Base-by-base conservation (phyloP, 2,888 invertebrate genomes). In the Trichopoda pennipes region DNA sequence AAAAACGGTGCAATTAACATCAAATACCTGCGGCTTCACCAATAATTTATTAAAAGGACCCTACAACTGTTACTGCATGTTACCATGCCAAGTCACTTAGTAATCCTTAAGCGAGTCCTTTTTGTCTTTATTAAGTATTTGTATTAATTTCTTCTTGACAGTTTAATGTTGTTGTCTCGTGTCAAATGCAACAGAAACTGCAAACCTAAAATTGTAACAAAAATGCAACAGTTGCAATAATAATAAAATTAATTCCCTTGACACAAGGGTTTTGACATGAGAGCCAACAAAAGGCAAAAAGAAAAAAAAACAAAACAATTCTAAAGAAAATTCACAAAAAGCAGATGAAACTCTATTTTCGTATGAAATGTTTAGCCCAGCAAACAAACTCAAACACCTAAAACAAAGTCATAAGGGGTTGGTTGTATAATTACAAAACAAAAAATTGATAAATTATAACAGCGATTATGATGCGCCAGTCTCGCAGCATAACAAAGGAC, bases 171-270 rank as follows among this genome's bases (percentile, higher is more conserved):
- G 63, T 69, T 77, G 79, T 69, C 79, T 68, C 68, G 73, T 69
- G 74, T 61, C 79, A 64, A 56, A 56, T 64, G 55, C 56, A 64
- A 60, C 23, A 32, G 8, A 38, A 21, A 51, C 19, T 3, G 19
- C 4, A 53, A 61, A 61, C 28, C n/a, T 17, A 44, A 63, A 74
- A 68, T 63, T 63, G 72, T 73, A 66, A 66, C 78, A 64, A 51
- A 61, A 80, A 8, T 69, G 74, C 74, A 80, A 80, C 79, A 80
- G 79, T 80, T 80, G 79, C 55, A 56, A 49, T 61, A 44, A 69
- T 51, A 60, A 60, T 51, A 60, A 53, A 53, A n/a, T 7, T 35
- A 38, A 23, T 21, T 38, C 19, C 17, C 38, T 19, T 44, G 14
- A 38, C 14, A 21, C n/a, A 49, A 53, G 61, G 72, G 51, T 61